Conservation (phyloP, 2,888 invertebrate genomes). For the Seladonia tumulorum region DNA sequence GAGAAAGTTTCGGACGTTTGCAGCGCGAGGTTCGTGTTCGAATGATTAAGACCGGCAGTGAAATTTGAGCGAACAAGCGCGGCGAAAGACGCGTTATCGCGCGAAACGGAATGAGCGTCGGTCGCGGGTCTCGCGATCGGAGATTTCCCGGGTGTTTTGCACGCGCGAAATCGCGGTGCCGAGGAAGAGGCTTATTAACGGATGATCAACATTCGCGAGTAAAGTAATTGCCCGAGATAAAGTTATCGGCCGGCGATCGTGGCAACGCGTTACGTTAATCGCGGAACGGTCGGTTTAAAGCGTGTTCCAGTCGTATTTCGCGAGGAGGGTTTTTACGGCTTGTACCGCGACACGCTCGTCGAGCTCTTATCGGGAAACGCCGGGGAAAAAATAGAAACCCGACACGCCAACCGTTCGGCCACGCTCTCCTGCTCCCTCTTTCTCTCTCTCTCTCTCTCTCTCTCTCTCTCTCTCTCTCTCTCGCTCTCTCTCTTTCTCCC, state of each 20-base stretch:
- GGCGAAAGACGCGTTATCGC: not conserved
- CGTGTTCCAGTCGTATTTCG: conserved; percentile 59
- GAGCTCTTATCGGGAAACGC: conserved; percentile 51
- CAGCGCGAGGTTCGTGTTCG: too few relatives aligned
- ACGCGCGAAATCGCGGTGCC: conserved; percentile 15
- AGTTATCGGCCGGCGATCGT: conserved; percentile 78
- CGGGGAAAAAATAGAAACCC: conserved; percentile 42
- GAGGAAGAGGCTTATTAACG: conserved; percentile 76
- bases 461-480: not conserved
- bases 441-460: not conserved
- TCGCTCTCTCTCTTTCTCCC: not conserved
- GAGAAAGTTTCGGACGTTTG: not conserved
- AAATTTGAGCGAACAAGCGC: not conserved
- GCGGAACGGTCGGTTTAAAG: conserved; percentile 65
- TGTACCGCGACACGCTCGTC: conserved; percentile 61
- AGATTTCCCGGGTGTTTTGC: not conserved
- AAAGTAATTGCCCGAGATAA: conserved; percentile 77
- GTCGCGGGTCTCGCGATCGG: not conserved
- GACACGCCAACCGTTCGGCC: conserved; percentile 55
- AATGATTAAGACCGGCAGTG: not conserved
- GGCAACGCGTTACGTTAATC: conserved; percentile 76
- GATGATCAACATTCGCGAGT: conserved; percentile 77
- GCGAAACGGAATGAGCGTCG: not conserved
- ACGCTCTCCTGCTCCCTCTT: not conserved
- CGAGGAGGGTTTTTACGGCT: conserved; percentile 59